phyloP scores from a whole-genome alignment of 2,113 vertebrate genomes.

The Lycaon pictus region DNA sequence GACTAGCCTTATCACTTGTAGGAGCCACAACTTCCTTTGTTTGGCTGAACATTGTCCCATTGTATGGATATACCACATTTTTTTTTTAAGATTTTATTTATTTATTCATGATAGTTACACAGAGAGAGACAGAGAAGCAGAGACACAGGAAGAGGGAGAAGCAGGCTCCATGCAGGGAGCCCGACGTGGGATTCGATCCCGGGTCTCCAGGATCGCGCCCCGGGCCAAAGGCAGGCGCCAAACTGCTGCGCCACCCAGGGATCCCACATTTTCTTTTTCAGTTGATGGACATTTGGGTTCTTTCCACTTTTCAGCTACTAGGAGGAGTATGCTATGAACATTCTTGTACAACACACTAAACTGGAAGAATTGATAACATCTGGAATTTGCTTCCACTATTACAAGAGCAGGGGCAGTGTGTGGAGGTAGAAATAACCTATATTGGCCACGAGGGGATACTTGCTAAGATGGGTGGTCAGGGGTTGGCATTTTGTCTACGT shows the following conservation, averaged over 20 bases:
- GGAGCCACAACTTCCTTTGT: neutral
- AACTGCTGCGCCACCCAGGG: too few relatives aligned
- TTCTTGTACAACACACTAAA: rapidly evolving
- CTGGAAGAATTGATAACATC: neutral
- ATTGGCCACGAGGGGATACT: rapidly evolving
- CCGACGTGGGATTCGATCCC: too few relatives aligned
- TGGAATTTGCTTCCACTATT: neutral
- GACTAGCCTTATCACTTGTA: rapidly evolving
- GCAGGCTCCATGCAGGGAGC: too few relatives aligned
- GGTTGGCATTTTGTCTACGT: too few relatives aligned
- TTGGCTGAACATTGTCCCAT: rapidly evolving
- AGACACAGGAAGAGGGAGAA: too few relatives aligned
- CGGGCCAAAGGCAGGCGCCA: too few relatives aligned
- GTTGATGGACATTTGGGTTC: neutral
- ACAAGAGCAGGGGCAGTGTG: neutral
- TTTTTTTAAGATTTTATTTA: too few relatives aligned
- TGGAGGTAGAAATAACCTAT: neutral
- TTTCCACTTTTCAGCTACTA: neutral
- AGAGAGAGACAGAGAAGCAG: too few relatives aligned
- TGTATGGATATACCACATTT: rapidly evolving
- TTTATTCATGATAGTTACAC: too few relatives aligned
- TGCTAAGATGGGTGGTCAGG: too few relatives aligned
- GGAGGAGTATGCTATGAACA: neutral
- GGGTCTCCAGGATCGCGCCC: too few relatives aligned
- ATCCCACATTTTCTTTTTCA: too few relatives aligned